Evolutionary conservation across 2,797 vertebrate genomes (phyloP).

Genomic region (Chlorospingus flavigularis): DNA sequence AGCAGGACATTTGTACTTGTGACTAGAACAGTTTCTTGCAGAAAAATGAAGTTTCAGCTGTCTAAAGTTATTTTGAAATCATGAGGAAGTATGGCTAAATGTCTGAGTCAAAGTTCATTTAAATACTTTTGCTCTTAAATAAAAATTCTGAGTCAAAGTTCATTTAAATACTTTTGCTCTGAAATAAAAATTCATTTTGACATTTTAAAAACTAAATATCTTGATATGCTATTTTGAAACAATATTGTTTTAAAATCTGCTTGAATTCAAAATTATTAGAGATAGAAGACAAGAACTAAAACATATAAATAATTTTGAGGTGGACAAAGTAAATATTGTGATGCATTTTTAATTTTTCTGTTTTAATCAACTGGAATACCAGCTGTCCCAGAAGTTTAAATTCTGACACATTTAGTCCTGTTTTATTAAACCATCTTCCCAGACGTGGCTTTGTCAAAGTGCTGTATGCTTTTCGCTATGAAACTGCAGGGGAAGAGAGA

Average conservation of each 20-base stretch:
- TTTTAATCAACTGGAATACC: not conserved
- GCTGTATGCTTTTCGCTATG: not conserved
- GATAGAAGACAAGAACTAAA: not conserved
- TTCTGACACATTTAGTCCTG: not conserved
- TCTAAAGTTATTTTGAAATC: not conserved
- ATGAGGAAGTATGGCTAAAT: not conserved
- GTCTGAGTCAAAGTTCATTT: not conserved
- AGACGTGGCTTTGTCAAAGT: not conserved
- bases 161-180: not conserved
- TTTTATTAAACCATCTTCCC: not conserved
- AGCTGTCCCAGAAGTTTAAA: not conserved
- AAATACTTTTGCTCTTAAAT: not conserved
- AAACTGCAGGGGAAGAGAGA: not conserved
- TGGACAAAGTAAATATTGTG: not conserved
- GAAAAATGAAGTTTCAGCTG: not conserved
- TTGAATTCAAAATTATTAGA: not conserved
- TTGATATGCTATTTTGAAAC: not conserved
- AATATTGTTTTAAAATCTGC: not conserved
- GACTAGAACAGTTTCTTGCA: not conserved
- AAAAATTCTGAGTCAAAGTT: not conserved
- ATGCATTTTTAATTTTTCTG: not conserved
- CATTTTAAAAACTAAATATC: not conserved
- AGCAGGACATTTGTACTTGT: not conserved
- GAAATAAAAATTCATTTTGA: not conserved
- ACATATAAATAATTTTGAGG: not conserved